Evolutionary conservation across 2,888 invertebrate species (phyloP).

Genomic region (Lottia gigantea): DNA sequence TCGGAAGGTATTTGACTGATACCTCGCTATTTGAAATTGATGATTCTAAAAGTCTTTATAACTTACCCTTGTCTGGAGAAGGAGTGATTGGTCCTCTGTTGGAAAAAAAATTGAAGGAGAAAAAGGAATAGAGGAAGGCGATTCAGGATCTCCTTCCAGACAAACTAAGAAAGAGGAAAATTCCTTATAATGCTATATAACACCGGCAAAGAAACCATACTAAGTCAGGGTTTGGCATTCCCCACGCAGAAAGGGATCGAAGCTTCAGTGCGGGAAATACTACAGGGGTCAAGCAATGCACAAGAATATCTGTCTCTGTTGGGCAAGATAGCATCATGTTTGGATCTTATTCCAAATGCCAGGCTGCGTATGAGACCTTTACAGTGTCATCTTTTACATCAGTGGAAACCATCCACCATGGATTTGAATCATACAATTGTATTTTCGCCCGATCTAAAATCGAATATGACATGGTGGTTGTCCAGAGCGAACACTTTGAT

Average conservation of each 20-base stretch:
- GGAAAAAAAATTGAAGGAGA: slow-evolving; percentile 24
- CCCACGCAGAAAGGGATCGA: background rate
- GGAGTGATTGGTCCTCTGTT: slow-evolving; percentile 17
- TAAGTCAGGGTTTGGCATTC: background rate
- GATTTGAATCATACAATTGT: background rate
- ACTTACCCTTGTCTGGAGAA: background rate
- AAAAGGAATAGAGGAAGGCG: background rate
- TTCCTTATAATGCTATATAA: too few species aligned
- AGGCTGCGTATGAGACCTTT: slow-evolving; percentile 13
- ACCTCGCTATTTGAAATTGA: background rate
- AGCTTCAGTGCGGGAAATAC: background rate
- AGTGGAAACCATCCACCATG: slow-evolving; percentile 1
- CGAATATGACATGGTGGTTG: background rate
- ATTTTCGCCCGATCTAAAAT: background rate
- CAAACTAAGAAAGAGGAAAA: too few species aligned
- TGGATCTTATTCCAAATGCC: slow-evolving; percentile 20
- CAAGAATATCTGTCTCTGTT: slow-evolving; percentile 16
- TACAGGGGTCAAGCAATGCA: background rate
- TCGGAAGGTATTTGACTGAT: background rate
- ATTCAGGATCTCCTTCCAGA: background rate
- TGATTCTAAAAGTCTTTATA: background rate
- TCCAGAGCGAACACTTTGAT: background rate
- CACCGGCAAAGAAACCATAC: too few species aligned
- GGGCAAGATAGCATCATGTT: slow-evolving; percentile 10
- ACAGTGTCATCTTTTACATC: slow-evolving; percentile 4